A percentile compares a stretch with the other conserved stretches of the same genome.
Conservation (phyloP, 2,113 vertebrate genomes). For the Eretmochelys imbricata region DNA sequence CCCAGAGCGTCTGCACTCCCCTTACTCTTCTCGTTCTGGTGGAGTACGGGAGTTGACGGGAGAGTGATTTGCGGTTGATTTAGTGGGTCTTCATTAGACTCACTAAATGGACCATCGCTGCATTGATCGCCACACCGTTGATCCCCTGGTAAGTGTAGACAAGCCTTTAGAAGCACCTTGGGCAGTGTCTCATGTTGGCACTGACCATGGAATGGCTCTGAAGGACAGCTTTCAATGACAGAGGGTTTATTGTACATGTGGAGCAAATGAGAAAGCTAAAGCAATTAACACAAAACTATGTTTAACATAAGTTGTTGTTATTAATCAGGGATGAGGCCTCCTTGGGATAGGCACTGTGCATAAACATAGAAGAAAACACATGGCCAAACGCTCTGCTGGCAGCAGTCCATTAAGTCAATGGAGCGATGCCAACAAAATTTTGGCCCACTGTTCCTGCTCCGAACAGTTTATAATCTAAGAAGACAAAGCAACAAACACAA, state of each 20-base stretch:
- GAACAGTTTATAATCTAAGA: neutral
- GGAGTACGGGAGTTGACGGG: no score
- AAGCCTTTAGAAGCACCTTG: neutral
- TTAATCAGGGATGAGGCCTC: neutral
- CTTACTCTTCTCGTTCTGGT: no score
- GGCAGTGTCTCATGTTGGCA: neutral
- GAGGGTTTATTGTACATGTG: neutral
- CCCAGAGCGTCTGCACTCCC: no score
- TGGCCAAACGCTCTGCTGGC: neutral
- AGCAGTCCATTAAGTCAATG: neutral
- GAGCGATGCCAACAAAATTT: neutral
- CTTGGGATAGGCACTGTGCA: neutral
- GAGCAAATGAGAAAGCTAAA: neutral
- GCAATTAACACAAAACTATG: neutral
- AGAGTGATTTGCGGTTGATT: no score
- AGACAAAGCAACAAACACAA: neutral
- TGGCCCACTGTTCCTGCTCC: neutral
- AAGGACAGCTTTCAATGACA: neutral
- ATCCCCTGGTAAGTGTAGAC: no score
- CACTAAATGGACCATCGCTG: no score
- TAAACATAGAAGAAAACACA: neutral
- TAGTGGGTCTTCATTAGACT: no score
- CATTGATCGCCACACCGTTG: no score
- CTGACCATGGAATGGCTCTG: neutral
- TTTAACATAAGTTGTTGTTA: neutral